Percentiles rank a stretch among this genome's conserved stretches.
phyloP scores from a whole-genome alignment of 2,797 vertebrate species.

The Triplophysa yarkandensis region DNA sequence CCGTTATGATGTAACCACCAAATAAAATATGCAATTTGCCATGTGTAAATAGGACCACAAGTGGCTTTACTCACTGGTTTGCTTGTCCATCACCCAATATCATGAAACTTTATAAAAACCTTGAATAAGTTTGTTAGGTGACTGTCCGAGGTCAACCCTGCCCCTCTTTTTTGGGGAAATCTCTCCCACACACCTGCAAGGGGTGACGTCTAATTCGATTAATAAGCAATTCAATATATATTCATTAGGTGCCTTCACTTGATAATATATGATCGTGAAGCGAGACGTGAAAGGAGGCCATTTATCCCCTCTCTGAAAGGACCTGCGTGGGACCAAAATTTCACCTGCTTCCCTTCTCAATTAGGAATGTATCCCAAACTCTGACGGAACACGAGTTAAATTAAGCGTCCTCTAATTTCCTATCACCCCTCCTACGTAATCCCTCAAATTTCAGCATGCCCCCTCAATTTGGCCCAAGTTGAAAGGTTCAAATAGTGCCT shows the following conservation, averaged over 20 bases:
- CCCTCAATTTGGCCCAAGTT: constrained; percentile 96
- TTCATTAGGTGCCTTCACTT: constrained; percentile 92
- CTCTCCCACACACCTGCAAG: constrained; percentile 90
- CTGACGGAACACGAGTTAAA: constrained; percentile 98
- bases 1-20: constrained; percentile 17
- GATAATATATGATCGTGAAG: constrained; percentile 91
- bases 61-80: too few relatives aligned
- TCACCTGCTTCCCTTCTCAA: constrained; percentile 99
- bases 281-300: constrained; percentile 87
- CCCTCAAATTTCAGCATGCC: constrained; percentile 88
- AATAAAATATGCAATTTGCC: not conserved
- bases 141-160: not conserved
- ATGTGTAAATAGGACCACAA: too few relatives aligned
- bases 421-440: constrained; percentile 92
- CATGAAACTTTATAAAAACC: too few relatives aligned
- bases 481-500: constrained; percentile 98
- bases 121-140: too few relatives aligned
- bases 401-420: constrained; percentile 98
- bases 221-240: constrained; percentile 95
- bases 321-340: constrained; percentile 91
- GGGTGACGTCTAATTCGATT: constrained; percentile 90
- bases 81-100: too few relatives aligned
- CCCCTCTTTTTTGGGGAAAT: constrained; percentile 76
- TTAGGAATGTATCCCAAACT: constrained; percentile 99
- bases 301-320: constrained; percentile 92